Evolutionary conservation across 2,797 vertebrate species (phyloP), one percentile per base, ranked within the genome.

Genomic region (Synanceia verrucosa): DNA sequence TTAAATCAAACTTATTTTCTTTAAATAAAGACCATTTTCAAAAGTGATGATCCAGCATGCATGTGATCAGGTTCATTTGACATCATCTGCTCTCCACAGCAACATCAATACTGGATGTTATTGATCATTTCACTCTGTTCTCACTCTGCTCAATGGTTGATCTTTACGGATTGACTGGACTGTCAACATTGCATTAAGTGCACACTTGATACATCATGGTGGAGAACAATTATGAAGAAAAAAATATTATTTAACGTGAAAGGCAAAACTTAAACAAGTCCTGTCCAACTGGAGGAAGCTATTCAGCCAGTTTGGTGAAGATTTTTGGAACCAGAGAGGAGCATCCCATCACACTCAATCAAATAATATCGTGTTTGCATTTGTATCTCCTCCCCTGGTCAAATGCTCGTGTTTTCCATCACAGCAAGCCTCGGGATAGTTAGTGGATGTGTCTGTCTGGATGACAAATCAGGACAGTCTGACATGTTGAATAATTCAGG

Each of bases 401-500:
- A 72, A 66, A 77, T 64, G 41, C 64, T 67, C 44, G 24, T 63
- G 43, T 63, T 83, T 51, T 9, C 1, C 16, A 60, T 24, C 26
- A 34, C 5, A 61, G 12, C 18, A 4, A 13, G 75, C 68, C 71
- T 69, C 18, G 0, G 71, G 52, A 48, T 31, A 56, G 46, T 46
- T 6, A 24, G 39, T 18, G 46, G 65, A 78, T 24, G 67, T 71
- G 73, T 60, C 62, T 31, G 41, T 57, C 24, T 24, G 31, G 75
- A 65, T 65, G 68, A 85, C 70, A 76, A 72, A 81, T 79, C 48
- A 23, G 70, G 65, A 81, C 76, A 70, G 72, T 77, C 58, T 78
- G 79, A 79, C 84, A 70, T 39, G 61, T 33, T 76, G 23, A 84
- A 77, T 74, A 67, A 80, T 88, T 79, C 63, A 63, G 61, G 52